phyloP scores from a whole-genome alignment of 2,888 invertebrate genomes.

The Sphecodes monilicornis region DNA sequence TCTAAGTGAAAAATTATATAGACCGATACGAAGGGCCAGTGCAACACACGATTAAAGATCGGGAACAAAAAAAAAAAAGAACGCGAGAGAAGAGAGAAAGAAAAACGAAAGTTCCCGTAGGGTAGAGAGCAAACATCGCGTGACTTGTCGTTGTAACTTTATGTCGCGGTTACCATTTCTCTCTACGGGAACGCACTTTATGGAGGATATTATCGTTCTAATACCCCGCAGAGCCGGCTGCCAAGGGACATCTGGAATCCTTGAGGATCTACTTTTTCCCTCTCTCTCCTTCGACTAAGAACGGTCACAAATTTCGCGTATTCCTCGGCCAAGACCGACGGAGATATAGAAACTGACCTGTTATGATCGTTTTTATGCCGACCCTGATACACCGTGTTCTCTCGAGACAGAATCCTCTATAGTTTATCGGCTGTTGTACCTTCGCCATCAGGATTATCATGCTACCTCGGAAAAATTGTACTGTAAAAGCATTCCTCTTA shows the following conservation, averaged over 20 bases:
- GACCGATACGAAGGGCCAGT: neutral
- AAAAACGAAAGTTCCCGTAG: neutral
- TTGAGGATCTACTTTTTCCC: constrained; percentile 6
- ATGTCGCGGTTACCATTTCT: constrained; percentile 47
- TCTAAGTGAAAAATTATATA: neutral
- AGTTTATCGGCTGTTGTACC: neutral
- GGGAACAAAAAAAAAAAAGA: constrained; percentile 4
- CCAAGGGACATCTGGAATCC: constrained; percentile 45
- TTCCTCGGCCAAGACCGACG: neutral
- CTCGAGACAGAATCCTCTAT: neutral
- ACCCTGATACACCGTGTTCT: neutral
- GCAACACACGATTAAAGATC: constrained; percentile 1
- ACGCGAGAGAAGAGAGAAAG: constrained; percentile 11
- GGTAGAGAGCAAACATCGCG: constrained; percentile 29
- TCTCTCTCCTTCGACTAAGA: neutral
- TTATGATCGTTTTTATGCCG: constrained; percentile 35
- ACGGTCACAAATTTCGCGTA: constrained; percentile 43
- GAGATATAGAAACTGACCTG: constrained; percentile 30
- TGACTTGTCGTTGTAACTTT: constrained; percentile 51
- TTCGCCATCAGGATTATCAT: neutral
- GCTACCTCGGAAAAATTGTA: neutral
- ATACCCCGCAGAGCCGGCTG: constrained; percentile 30
- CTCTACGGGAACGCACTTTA: constrained; percentile 51
- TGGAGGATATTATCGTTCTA: constrained; percentile 52
- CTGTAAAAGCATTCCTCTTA: neutral